Percentiles rank a stretch among this genome's conserved stretches.
These are phyloP conservation scores for Marcusenius ussheri DNA, from an alignment of 2,113 vertebrate genomes.

Conservation along the genomic window DNA sequence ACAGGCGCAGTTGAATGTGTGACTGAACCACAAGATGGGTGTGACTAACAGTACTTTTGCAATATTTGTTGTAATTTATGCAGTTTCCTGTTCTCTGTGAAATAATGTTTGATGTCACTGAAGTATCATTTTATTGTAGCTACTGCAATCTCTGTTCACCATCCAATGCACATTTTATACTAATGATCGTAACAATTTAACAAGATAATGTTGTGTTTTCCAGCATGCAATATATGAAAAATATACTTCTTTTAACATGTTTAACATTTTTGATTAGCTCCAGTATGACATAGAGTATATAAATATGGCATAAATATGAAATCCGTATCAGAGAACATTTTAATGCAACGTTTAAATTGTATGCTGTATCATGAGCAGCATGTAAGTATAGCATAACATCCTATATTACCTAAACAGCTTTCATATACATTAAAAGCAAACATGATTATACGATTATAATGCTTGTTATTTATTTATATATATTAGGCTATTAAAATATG, in stretches of 20 bases:
- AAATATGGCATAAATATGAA: background rate
- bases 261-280: background rate
- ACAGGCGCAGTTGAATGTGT: background rate
- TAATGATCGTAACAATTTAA: background rate
- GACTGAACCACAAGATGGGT: background rate
- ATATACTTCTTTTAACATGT: background rate
- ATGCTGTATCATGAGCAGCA: background rate
- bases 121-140: background rate
- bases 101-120: background rate
- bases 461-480: background rate
- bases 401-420: background rate
- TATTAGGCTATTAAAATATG: background rate
- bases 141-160: background rate
- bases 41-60: background rate
- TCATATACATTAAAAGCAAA: background rate
- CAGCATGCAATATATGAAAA: background rate
- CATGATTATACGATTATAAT: background rate
- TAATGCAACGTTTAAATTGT: background rate
- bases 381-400: background rate
- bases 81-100: background rate
- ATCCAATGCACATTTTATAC: background rate
- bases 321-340: background rate
- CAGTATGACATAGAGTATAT: background rate
- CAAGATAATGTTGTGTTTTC: background rate
- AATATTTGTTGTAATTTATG: background rate